A percentile compares a stretch with the other conserved stretches of the same genome.
phyloP scores from a whole-genome alignment of 2,113 vertebrate species.

The Harpagus bidentatus region DNA sequence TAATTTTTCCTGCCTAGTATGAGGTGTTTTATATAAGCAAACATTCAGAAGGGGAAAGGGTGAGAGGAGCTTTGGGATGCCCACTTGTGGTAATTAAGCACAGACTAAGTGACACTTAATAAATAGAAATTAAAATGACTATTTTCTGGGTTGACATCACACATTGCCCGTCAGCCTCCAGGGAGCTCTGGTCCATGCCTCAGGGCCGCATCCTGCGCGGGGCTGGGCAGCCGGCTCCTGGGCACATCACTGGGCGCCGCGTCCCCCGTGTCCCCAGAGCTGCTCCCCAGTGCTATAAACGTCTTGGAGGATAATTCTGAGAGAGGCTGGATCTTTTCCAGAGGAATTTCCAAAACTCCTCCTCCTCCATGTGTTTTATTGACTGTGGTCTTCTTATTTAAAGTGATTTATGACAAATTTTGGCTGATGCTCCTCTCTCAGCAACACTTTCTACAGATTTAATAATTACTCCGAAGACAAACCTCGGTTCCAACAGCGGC shows the following conservation, averaged over 20 bases:
- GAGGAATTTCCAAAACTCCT: background rate
- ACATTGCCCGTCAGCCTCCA: background rate
- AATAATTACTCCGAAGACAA: fast-evolving
- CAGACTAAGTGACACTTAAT: background rate
- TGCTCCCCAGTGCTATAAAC: background rate
- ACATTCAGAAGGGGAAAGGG: background rate
- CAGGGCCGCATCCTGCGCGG: fast-evolving
- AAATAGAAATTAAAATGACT: background rate
- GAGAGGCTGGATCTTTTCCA: background rate
- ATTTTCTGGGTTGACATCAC: background rate
- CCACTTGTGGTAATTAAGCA: background rate
- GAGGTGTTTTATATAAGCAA: background rate
- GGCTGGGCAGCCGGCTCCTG: background rate
- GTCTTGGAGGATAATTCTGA: background rate
- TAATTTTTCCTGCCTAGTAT: background rate
- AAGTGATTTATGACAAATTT: background rate
- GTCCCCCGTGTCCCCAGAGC: fast-evolving
- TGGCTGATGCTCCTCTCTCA: background rate
- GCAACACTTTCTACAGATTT: background rate
- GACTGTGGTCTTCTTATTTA: background rate
- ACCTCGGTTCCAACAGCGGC: fast-evolving
- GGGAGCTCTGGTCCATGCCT: background rate
- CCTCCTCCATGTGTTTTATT: background rate
- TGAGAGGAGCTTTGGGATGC: background rate
- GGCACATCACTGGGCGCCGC: background rate